phyloP scores from a whole-genome alignment of 2,113 vertebrate genomes.

The Nothoprocta pentlandii region DNA sequence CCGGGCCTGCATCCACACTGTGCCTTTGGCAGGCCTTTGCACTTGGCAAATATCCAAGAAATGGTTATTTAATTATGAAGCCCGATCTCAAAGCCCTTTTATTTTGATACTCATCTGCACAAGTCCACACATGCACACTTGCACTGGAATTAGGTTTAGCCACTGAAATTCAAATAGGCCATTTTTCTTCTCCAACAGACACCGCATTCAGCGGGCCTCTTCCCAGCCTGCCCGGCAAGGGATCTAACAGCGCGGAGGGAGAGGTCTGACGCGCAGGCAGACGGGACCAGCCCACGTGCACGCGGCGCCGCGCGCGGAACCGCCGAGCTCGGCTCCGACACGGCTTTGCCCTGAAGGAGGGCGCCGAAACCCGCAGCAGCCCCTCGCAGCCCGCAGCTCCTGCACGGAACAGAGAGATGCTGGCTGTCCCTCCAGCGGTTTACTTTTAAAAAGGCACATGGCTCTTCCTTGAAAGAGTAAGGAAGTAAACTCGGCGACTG shows the following conservation, averaged over 20 bases:
- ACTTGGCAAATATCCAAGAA: not conserved
- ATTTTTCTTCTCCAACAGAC: constrained; percentile 51
- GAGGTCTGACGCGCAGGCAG: not conserved
- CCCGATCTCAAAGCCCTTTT: constrained; percentile 11
- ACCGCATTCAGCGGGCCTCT: constrained; percentile 39
- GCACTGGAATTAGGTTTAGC: constrained; percentile 13
- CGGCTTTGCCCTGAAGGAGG: no score
- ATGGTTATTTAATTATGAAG: not conserved
- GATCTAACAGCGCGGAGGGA: not conserved
- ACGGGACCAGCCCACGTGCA: no score
- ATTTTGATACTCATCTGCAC: constrained; percentile 40
- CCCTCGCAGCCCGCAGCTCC: constrained; percentile 11
- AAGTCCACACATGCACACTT: constrained; percentile 14
- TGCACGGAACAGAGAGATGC: constrained; percentile 35
- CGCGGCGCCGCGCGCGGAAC: no score
- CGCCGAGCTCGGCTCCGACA: accelerated
- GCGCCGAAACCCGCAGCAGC: not conserved
- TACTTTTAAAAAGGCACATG: constrained; percentile 41
- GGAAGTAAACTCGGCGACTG: not conserved
- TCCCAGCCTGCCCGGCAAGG: constrained; percentile 45
- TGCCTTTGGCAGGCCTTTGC: not conserved
- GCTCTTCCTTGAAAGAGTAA: not conserved
- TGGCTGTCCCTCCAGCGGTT: constrained; percentile 28
- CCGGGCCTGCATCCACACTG: accelerated
- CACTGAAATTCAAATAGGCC: constrained; percentile 63